Conservation (phyloP, 2,888 invertebrate species). For the Ochropleura plecta region DNA sequence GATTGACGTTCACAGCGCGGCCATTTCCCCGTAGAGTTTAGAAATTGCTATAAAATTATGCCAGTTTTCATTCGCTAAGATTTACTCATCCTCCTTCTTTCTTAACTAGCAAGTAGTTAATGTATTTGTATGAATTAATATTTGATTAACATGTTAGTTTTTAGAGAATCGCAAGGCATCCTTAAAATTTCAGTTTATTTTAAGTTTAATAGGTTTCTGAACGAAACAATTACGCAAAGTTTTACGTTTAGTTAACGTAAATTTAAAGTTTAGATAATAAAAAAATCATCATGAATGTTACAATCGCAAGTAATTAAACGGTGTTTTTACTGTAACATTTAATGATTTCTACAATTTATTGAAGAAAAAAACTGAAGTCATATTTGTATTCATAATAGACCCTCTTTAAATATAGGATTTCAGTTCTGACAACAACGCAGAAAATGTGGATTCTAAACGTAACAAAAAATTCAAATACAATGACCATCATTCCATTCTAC, state of each 20-base stretch:
- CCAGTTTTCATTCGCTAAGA: not conserved
- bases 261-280: not conserved
- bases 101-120: not conserved
- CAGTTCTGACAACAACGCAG: not conserved
- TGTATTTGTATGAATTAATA: not conserved
- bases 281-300: not conserved
- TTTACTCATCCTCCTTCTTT: not conserved
- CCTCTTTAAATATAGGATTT: accelerated
- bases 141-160: not conserved
- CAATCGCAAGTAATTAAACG: accelerated
- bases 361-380: not conserved
- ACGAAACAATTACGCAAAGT: constrained; percentile 11
- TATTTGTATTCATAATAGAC: not conserved
- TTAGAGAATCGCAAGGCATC: not conserved
- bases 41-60: constrained; percentile 20
- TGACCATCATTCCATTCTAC: not conserved
- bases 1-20: constrained; percentile 70
- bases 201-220: not conserved
- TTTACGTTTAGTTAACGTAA: constrained; percentile 28
- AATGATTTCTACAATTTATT: not conserved
- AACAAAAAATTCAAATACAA: not conserved
- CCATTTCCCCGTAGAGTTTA: constrained; percentile 58
- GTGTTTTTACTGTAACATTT: not conserved
- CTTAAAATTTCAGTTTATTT: no score
- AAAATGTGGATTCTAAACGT: constrained; percentile 25